Evolutionary conservation across 1,140 invertebrate species (phyloP).

Genomic region (Macrobrachium rosenbergii): DNA sequence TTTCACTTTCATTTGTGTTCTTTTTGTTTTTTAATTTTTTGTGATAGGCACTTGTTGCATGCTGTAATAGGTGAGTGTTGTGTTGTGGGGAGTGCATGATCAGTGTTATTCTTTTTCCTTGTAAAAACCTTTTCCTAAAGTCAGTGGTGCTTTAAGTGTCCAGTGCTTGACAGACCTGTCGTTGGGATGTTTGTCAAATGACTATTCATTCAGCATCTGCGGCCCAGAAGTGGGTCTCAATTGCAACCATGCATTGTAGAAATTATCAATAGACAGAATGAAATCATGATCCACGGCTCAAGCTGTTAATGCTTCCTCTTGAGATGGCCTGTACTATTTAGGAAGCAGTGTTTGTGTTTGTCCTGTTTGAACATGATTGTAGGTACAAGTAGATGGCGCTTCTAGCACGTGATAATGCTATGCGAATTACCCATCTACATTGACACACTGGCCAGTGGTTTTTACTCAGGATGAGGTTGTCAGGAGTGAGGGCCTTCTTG

Average conservation of each 20-base stretch:
- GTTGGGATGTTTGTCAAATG: conserved; percentile 3
- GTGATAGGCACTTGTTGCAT: not conserved
- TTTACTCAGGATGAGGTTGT: conserved; percentile 46
- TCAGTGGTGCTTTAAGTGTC: conserved; percentile 44
- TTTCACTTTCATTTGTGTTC: too few species aligned
- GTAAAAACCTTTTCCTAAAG: conserved; percentile 10
- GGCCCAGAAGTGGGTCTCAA: conserved; percentile 13
- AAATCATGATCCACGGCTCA: conserved; percentile 12
- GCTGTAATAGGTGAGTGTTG: not conserved
- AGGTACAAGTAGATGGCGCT: conserved; percentile 46
- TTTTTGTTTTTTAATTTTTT: not conserved
- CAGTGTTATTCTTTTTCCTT: not conserved
- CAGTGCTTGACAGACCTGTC: conserved; percentile 28
- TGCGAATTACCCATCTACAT: conserved; percentile 52
- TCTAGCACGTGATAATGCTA: conserved; percentile 50
- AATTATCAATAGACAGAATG: conserved; percentile 1
- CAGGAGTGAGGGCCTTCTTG: conserved; percentile 46
- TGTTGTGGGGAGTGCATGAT: too few species aligned
- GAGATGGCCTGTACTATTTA: conserved; percentile 44
- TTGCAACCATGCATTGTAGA: conserved; percentile 43
- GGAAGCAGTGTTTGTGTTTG: conserved; percentile 46
- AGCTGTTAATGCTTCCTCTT: conserved; percentile 37
- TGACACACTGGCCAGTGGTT: conserved; percentile 47
- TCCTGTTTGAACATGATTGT: conserved; percentile 40
- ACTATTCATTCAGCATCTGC: not conserved